Conservation (phyloP, 2,113 vertebrate genomes). For the Circaetus cinerascens region DNA sequence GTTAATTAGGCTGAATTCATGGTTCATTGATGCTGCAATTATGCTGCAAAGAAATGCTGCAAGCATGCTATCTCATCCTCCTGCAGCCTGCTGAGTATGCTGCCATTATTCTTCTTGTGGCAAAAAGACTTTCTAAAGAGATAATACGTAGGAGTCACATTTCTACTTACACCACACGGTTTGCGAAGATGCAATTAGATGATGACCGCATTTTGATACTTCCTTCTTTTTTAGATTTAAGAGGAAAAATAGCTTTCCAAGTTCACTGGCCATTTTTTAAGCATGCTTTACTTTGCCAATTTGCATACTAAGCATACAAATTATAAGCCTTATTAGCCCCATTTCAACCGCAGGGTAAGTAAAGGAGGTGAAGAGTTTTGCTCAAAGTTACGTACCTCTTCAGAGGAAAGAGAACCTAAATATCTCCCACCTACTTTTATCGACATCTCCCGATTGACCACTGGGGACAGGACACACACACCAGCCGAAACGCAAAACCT, state of each 20-base stretch:
- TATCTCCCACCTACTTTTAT: not conserved
- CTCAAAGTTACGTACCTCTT: not conserved
- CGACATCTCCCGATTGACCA: not conserved
- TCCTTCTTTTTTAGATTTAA: not conserved
- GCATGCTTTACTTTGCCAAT: not conserved
- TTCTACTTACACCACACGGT: not conserved
- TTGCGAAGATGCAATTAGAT: not conserved
- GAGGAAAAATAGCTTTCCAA: not conserved
- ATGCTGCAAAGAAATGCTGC: constrained; percentile 68
- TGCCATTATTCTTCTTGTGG: constrained; percentile 50
- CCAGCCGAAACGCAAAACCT: not conserved
- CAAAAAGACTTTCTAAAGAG: constrained; percentile 46
- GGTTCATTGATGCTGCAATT: constrained; percentile 73
- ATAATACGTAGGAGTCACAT: not conserved
- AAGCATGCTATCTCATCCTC: constrained; percentile 49
- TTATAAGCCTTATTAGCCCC: constrained; percentile 50
- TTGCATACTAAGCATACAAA: constrained; percentile 31
- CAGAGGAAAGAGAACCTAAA: not conserved
- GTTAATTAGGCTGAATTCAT: constrained; percentile 72
- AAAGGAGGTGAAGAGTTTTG: not conserved
- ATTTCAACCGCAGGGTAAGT: not conserved
- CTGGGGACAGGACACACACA: not conserved
- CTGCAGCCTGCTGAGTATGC: constrained; percentile 62
- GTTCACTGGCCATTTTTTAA: not conserved
- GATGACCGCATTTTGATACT: not conserved